phyloP scores from a whole-genome alignment of 2,888 invertebrate species.

The Eutolmus rufibarbis region DNA sequence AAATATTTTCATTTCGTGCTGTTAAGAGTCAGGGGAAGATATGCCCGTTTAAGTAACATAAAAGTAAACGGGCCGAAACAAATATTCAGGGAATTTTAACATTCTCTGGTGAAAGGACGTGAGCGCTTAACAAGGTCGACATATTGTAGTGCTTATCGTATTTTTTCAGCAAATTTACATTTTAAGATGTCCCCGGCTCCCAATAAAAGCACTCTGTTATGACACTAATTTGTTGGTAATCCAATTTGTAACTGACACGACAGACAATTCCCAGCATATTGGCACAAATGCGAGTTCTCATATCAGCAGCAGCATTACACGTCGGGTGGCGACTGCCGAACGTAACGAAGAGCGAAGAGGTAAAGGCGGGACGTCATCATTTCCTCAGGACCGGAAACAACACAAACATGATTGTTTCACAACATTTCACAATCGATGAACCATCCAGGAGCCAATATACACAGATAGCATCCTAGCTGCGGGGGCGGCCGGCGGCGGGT shows the following conservation, averaged over 20 bases:
- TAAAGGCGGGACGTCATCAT: conserved; percentile 11
- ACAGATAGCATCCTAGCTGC: neutral
- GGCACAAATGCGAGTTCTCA: conserved; percentile 15
- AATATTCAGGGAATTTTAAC: neutral
- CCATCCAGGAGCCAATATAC: conserved; percentile 34
- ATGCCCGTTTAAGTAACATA: neutral
- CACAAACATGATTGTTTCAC: conserved; percentile 39
- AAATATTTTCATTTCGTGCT: neutral
- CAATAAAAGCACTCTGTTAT: conserved; percentile 25
- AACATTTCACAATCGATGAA: conserved; percentile 43
- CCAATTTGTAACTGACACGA: conserved; percentile 39
- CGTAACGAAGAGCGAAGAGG: neutral
- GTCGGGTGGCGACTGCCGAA: neutral
- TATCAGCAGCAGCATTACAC: neutral
- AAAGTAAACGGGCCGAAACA: neutral
- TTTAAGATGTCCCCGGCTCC: neutral
- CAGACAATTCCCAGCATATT: conserved; percentile 31
- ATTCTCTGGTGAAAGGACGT: neutral
- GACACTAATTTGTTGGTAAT: conserved; percentile 34
- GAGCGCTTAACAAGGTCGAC: neutral
- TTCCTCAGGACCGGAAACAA: conserved; percentile 25
- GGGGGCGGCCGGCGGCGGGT: neutral
- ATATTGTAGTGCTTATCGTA: neutral
- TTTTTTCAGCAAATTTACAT: neutral
- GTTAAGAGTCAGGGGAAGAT: neutral